Percentiles rank a stretch among this genome's conserved stretches.
Evolutionary conservation across 2,888 invertebrate genomes (phyloP).

Genomic region (Lordiphosa andalusiaca): DNA sequence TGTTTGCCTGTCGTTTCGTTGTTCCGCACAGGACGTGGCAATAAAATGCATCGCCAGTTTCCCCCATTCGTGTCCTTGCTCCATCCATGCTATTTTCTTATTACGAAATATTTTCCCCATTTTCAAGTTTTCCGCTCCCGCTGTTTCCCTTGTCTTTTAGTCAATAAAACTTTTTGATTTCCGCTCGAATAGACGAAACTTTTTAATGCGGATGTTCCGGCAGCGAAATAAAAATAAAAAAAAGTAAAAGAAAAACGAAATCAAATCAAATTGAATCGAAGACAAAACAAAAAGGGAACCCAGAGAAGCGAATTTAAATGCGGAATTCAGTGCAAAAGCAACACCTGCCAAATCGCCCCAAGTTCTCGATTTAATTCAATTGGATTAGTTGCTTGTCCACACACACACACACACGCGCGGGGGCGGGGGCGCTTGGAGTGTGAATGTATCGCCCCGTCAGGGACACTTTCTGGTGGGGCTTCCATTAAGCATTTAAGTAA

Average conservation of each 20-base stretch:
- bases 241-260: conserved; percentile 36
- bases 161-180: conserved; percentile 74
- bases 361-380: conserved; percentile 63
- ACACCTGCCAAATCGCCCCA: conserved; percentile 50
- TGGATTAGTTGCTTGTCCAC: conserved; percentile 53
- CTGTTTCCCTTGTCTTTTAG: conserved; percentile 34
- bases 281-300: conserved; percentile 42
- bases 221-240: conserved; percentile 31
- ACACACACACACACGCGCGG: not conserved
- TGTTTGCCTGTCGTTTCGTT: conserved; percentile 30
- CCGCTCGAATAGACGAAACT: conserved; percentile 68
- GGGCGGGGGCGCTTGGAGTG: not conserved
- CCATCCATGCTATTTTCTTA: conserved; percentile 44
- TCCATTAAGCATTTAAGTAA: conserved; percentile 24
- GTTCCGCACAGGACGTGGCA: conserved; percentile 57
- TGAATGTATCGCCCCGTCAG: conserved; percentile 11
- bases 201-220: conserved; percentile 63
- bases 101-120: conserved; percentile 45
- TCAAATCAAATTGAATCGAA: conserved; percentile 56
- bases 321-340: conserved; percentile 38
- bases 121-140: conserved; percentile 41
- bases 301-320: conserved; percentile 54
- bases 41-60: conserved; percentile 63
- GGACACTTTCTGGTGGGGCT: conserved; percentile 42
- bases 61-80: conserved; percentile 23